Percentiles rank a stretch among this genome's conserved stretches.
These are phyloP conservation scores for Eufriesea mexicana DNA, from an alignment of 1,140 invertebrate species.

Conservation along the genomic window DNA sequence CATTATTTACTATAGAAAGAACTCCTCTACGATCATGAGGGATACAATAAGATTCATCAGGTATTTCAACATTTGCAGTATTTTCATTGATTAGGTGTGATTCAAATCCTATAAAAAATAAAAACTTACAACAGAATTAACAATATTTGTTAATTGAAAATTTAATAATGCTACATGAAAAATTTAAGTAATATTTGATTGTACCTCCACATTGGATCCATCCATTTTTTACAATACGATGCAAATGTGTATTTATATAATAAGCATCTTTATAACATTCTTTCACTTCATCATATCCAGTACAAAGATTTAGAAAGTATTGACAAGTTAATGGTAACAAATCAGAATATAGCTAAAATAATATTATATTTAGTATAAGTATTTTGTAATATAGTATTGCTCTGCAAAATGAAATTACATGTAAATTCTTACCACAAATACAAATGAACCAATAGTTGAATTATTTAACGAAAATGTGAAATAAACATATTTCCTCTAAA, in stretches of 20 bases:
- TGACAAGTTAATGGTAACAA: slow-evolving; percentile 63
- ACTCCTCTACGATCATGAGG: slow-evolving; percentile 77
- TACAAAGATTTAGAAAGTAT: slow-evolving; percentile 63
- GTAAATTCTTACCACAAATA: slow-evolving; percentile 58
- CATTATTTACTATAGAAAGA: slow-evolving; percentile 86
- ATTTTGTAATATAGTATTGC: neutral
- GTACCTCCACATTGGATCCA: slow-evolving; percentile 68
- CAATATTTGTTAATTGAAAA: neutral
- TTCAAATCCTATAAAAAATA: neutral
- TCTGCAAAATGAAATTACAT: neutral
- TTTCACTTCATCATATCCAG: slow-evolving; percentile 29
- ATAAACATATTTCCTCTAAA: slow-evolving; percentile 58
- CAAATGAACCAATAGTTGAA: slow-evolving; percentile 52
- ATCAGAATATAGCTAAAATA: slow-evolving; percentile 55
- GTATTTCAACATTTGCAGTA: neutral
- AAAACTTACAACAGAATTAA: neutral
- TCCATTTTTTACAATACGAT: slow-evolving; percentile 67
- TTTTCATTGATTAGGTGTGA: neutral
- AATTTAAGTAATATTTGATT: neutral
- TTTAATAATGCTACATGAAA: neutral
- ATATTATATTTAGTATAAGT: slow-evolving; percentile 42
- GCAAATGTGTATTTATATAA: slow-evolving; percentile 58
- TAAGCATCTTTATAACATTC: slow-evolving; percentile 31
- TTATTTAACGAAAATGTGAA: slow-evolving; percentile 57
- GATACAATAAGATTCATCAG: slow-evolving; percentile 66